A percentile compares a stretch with the other conserved stretches of the same genome.
Evolutionary conservation across 2,797 vertebrate species (phyloP).

Genomic region (Paramormyrops hopkinsi): DNA sequence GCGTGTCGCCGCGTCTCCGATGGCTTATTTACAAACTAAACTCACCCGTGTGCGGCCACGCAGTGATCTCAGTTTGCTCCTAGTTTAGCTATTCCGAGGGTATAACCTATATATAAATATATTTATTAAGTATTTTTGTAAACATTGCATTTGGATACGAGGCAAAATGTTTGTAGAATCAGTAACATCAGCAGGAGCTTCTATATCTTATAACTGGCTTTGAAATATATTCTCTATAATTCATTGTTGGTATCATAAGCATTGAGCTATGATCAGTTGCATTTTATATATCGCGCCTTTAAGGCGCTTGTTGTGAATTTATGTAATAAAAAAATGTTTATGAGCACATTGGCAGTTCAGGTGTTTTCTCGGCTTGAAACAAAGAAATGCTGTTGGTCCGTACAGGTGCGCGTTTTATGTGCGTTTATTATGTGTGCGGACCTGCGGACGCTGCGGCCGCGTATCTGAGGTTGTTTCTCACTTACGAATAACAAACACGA

Average conservation of each 20-base stretch:
- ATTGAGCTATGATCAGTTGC: not conserved
- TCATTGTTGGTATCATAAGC: slow-evolving; percentile 6
- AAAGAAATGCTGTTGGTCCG: slow-evolving; percentile 1
- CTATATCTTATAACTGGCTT: not conserved
- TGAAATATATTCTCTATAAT: not conserved
- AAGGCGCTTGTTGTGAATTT: not conserved
- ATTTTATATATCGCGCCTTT: not conserved
- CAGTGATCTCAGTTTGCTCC: not conserved
- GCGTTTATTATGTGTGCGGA: not conserved
- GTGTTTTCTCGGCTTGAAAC: slow-evolving; percentile 17
- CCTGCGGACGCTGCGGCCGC: not conserved
- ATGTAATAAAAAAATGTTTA: not conserved
- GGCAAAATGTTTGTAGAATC: not conserved
- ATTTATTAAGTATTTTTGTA: not conserved
- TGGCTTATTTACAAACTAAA: not conserved
- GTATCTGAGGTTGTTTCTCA: not conserved
- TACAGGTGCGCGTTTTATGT: not conserved
- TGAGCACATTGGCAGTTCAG: slow-evolving; percentile 16
- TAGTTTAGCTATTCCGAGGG: not conserved
- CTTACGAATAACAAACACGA: not conserved
- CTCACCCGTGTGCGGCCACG: not conserved
- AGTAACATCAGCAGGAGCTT: not conserved
- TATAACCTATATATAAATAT: not conserved
- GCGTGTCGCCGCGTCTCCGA: slow-evolving; percentile 26
- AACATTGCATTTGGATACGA: not conserved